phyloP scores from a whole-genome alignment of 1,140 invertebrate genomes.

The Drosophila persimilis region DNA sequence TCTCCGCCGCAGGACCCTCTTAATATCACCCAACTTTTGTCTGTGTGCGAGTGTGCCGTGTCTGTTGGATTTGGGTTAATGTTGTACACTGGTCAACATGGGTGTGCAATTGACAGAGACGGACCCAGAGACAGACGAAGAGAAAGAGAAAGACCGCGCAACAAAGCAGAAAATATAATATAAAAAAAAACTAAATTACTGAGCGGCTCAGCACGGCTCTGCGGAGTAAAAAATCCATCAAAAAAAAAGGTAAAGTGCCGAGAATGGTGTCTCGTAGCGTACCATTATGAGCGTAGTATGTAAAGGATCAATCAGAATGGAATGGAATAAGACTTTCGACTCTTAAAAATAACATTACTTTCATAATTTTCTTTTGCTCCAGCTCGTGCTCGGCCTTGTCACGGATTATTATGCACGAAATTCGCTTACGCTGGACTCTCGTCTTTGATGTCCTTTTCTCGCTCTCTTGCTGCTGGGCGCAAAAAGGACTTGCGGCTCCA shows the following conservation, averaged over 20 bases:
- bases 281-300: background rate
- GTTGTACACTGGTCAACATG: conserved; percentile 76
- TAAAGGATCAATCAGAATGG: conserved; percentile 36
- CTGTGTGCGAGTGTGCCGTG: conserved; percentile 30
- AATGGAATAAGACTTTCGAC: conserved; percentile 6
- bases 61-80: conserved; percentile 75
- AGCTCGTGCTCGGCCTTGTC: conserved; percentile 33
- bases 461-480: background rate
- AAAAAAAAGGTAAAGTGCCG: conserved; percentile 27
- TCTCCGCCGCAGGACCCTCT: conserved; percentile 10
- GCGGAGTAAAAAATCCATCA: conserved; percentile 29
- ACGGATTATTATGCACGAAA: conserved; percentile 76
- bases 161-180: conserved; percentile 76
- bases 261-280: background rate
- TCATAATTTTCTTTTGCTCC: conserved; percentile 14
- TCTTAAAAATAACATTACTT: conserved; percentile 40
- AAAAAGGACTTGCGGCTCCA: conserved; percentile 27
- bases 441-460: conserved; percentile 67
- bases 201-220: conserved; percentile 48
- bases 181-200: conserved; percentile 57
- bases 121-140: conserved; percentile 21
- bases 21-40: conserved; percentile 11
- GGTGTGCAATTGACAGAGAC: conserved; percentile 69
- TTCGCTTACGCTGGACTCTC: conserved; percentile 51
- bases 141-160: conserved; percentile 29